Percentiles rank a stretch among this genome's conserved stretches.
Conservation (phyloP, 2,113 vertebrate species). For the Sander lucioperca region DNA sequence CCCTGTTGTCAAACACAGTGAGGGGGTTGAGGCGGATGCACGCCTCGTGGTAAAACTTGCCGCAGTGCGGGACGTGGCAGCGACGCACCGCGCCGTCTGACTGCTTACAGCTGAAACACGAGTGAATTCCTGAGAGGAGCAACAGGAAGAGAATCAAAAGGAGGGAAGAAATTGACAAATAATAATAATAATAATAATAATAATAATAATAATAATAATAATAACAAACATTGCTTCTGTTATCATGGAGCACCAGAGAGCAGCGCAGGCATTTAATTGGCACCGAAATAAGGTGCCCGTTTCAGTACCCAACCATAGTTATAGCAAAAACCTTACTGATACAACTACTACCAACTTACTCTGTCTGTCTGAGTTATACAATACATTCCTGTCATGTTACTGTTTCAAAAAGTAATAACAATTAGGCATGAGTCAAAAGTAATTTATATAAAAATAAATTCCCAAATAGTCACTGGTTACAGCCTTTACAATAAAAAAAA, state of each 20-base stretch:
- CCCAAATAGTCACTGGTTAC: no score
- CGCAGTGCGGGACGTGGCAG: constrained; percentile 92
- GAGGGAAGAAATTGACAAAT: neutral
- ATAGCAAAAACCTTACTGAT: no score
- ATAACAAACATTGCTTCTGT: neutral
- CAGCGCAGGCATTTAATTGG: no score
- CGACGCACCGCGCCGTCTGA: constrained; percentile 88
- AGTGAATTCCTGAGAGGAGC: constrained; percentile 86
- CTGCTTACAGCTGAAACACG: constrained; percentile 94
- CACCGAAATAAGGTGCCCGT: no score
- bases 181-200: neutral
- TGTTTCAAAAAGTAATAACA: no score
- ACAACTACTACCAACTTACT: no score
- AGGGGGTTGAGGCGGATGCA: constrained; percentile 90
- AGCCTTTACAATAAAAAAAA: no score
- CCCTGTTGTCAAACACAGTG: constrained; percentile 92
- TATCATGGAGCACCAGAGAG: neutral
- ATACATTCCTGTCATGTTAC: no score
- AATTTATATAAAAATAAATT: no score
- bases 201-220: neutral
- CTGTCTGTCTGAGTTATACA: no score
- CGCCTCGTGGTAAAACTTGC: constrained; percentile 95
- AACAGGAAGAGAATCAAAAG: neutral
- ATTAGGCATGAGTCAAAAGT: no score
- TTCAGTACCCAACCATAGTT: no score